Evolutionary conservation across 2,888 invertebrate species (phyloP).

Genomic region (Euproctis similis): DNA sequence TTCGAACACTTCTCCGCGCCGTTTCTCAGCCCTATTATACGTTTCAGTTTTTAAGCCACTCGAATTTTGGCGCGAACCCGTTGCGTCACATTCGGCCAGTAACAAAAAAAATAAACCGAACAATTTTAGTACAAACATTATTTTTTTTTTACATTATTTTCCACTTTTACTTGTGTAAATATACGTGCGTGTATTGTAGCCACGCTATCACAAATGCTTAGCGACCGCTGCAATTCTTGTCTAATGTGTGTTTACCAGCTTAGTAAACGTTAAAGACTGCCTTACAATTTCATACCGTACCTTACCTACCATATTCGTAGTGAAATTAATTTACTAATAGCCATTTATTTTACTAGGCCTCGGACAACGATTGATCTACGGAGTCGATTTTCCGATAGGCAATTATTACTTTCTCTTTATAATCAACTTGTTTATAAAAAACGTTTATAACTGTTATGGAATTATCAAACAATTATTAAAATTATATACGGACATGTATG

Average conservation of each 20-base stretch:
- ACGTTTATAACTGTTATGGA: conserved; percentile 20
- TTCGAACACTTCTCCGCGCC: conserved; percentile 45
- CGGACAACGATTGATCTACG: conserved; percentile 4
- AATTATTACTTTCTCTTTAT: conserved; percentile 21
- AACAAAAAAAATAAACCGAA: conserved; percentile 20
- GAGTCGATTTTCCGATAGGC: conserved; percentile 9
- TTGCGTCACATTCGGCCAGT: conserved; percentile 21
- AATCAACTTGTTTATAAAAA: conserved; percentile 13
- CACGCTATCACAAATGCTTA: conserved; percentile 19
- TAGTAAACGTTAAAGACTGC: too few species aligned
- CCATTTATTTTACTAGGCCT: conserved; percentile 1
- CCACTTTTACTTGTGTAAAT: conserved; percentile 12
- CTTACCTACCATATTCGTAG: too few species aligned
- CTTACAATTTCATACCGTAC: too few species aligned
- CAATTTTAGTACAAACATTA: conserved; percentile 26
- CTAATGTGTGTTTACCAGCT: conserved; percentile 19
- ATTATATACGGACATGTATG: conserved; percentile 6
- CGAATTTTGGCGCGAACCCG: conserved; percentile 23
- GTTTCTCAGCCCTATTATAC: conserved; percentile 24
- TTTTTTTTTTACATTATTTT: conserved; percentile 22
- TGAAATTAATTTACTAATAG: conserved; percentile 3
- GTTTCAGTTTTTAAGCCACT: conserved; percentile 31
- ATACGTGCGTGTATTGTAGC: conserved; percentile 18
- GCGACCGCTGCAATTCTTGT: conserved; percentile 7
- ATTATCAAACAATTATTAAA: conserved; percentile 15